These are phyloP conservation scores for Trilocha varians DNA, from an alignment of 2,888 invertebrate genomes.

Conservation along the genomic window DNA sequence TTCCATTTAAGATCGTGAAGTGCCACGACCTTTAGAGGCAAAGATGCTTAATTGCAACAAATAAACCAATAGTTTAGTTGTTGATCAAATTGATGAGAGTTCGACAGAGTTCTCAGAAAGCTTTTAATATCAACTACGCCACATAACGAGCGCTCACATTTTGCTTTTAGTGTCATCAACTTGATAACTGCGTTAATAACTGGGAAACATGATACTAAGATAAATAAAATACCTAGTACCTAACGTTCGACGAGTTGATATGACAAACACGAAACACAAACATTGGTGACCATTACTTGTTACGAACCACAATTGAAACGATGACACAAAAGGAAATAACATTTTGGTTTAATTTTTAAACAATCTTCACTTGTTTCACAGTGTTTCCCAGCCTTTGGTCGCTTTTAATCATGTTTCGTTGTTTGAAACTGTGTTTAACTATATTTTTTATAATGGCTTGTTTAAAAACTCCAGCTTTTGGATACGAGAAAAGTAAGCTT, in stretches of 20 bases:
- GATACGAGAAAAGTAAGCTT: constrained; percentile 55
- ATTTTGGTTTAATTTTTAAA: not conserved
- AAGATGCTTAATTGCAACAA: no score
- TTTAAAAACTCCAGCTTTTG: constrained; percentile 15
- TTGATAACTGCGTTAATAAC: not conserved
- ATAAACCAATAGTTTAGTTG: no score
- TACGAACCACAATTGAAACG: not conserved
- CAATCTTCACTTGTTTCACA: not conserved
- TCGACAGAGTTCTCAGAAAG: no score
- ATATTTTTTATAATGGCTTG: constrained; percentile 15
- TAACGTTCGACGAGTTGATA: not conserved
- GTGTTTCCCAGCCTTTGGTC: not conserved
- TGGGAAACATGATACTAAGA: no score
- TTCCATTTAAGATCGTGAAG: no score
- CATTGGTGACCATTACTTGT: not conserved
- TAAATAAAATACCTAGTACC: no score
- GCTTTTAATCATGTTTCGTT: constrained; percentile 8
- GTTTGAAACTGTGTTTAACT: constrained; percentile 6
- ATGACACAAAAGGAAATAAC: constrained; percentile 5
- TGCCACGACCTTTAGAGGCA: no score
- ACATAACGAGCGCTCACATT: no score
- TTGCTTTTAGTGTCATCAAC: not conserved
- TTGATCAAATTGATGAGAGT: no score
- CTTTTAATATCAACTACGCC: no score
- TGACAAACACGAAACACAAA: not conserved